Percentiles rank a stretch among this genome's conserved stretches.
phyloP scores from a whole-genome alignment of 2,797 vertebrate species.

The Salarias fasciatus region DNA sequence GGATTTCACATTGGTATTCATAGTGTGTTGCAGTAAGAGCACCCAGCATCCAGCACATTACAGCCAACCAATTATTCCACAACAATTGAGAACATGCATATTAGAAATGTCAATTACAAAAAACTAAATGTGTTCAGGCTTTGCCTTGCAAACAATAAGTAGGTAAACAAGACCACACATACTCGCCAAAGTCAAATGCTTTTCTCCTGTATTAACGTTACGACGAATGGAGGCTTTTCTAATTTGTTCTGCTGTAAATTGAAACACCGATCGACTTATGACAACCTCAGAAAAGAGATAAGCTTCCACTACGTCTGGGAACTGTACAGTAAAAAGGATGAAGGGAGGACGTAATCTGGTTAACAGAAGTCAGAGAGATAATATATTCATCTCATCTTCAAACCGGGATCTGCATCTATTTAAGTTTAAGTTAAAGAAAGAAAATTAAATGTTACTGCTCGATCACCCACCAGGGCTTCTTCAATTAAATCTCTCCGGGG shows the following conservation, averaged over 20 bases:
- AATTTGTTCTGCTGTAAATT: not conserved
- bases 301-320: not conserved
- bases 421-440: constrained; percentile 4
- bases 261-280: not conserved
- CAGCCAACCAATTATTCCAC: constrained; percentile 76
- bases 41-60: constrained; percentile 60
- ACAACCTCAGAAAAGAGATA: not conserved
- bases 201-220: constrained; percentile 31
- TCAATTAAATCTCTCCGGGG: not conserved
- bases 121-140: constrained; percentile 53
- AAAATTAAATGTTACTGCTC: constrained; percentile 3
- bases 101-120: constrained; percentile 76
- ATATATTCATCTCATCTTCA: constrained; percentile 10
- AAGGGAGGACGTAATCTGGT: not conserved
- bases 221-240: constrained; percentile 5
- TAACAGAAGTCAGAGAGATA: not conserved
- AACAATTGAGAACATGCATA: constrained; percentile 75
- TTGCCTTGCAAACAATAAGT: constrained; percentile 64
- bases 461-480: constrained; percentile 1
- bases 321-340: not conserved
- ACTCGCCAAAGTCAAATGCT: constrained; percentile 52
- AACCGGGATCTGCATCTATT: not conserved
- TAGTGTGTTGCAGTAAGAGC: constrained; percentile 35
- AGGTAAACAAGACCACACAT: constrained; percentile 49
- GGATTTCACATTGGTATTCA: constrained; percentile 72